Percentiles rank a stretch among this genome's conserved stretches.
These are phyloP conservation scores for Podarcis siculus DNA, from an alignment of 2,797 vertebrate genomes.

Conservation along the genomic window DNA sequence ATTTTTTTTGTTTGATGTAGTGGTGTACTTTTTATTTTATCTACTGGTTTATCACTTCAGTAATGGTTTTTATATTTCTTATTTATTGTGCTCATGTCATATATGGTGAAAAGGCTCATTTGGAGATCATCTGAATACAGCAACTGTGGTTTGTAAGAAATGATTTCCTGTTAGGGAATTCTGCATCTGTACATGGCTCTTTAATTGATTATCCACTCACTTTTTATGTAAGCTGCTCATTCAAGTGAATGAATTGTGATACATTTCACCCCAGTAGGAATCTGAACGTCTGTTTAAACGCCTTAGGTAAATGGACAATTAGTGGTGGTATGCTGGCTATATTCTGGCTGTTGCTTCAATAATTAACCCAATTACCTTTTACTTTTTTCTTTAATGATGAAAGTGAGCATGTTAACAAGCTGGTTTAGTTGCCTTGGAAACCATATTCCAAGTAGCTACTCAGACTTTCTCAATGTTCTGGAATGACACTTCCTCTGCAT, in stretches of 20 bases:
- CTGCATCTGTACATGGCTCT: slow-evolving; percentile 10
- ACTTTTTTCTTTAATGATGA: slow-evolving; percentile 64
- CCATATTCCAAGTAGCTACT: slow-evolving; percentile 44
- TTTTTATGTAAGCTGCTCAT: slow-evolving; percentile 22
- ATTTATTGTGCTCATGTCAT: not conserved
- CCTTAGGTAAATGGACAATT: slow-evolving; percentile 50
- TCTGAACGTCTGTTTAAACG: slow-evolving; percentile 54
- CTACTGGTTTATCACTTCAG: not conserved
- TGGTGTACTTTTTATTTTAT: not conserved
- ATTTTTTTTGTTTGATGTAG: not conserved
- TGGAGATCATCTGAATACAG: not conserved
- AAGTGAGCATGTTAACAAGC: slow-evolving; percentile 59
- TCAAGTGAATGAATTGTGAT: slow-evolving; percentile 40
- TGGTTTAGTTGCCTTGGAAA: slow-evolving; percentile 73
- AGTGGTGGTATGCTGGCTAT: slow-evolving; percentile 55
- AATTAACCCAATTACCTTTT: slow-evolving; percentile 76
- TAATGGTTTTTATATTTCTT: not conserved
- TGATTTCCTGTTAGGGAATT: not conserved
- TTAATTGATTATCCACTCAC: not conserved
- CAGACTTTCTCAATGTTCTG: slow-evolving; percentile 24
- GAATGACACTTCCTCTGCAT: slow-evolving; percentile 22
- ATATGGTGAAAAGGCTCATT: not conserved
- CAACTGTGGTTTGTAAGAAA: not conserved
- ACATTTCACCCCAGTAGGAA: slow-evolving; percentile 57
- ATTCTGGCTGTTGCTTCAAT: slow-evolving; percentile 63